These are phyloP conservation scores for Radopholus similis DNA, from an alignment of 1,140 invertebrate species.

Conservation along the genomic window DNA sequence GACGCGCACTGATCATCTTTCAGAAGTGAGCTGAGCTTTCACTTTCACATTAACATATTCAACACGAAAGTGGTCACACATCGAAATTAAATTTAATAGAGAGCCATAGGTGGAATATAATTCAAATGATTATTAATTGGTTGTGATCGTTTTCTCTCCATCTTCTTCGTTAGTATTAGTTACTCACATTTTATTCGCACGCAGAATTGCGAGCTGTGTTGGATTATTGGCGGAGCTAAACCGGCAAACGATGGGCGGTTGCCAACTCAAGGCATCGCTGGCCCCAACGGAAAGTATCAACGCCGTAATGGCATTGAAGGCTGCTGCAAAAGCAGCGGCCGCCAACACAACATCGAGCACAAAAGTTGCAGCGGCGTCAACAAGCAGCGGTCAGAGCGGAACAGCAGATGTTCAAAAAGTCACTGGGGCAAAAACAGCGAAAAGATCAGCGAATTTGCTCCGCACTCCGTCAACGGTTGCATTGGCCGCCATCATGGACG, in stretches of 20 bases:
- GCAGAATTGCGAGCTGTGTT: not conserved
- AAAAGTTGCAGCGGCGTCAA: not conserved
- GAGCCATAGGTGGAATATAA: no score
- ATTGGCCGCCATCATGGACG: slow-evolving; percentile 8
- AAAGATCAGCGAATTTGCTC: not conserved
- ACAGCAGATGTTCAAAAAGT: not conserved
- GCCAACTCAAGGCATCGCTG: not conserved
- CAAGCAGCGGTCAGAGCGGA: not conserved
- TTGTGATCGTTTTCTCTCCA: no score
- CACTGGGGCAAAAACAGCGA: not conserved
- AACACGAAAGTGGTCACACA: not conserved
- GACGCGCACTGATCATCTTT: slow-evolving; percentile 12
- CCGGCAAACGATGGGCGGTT: not conserved
- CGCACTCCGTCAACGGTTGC: not conserved
- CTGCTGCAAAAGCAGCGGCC: not conserved
- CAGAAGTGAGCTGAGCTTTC: slow-evolving; percentile 11
- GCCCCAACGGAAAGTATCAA: not conserved
- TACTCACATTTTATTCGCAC: not conserved
- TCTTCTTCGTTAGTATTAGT: not conserved
- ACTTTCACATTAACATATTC: not conserved
- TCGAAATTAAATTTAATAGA: no score
- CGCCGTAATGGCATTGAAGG: not conserved
- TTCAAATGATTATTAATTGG: no score
- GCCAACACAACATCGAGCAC: not conserved
- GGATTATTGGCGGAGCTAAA: not conserved